Percentiles rank a stretch among this genome's conserved stretches.
phyloP scores from a whole-genome alignment of 2,113 vertebrate genomes.

The Embiotoca jacksoni region DNA sequence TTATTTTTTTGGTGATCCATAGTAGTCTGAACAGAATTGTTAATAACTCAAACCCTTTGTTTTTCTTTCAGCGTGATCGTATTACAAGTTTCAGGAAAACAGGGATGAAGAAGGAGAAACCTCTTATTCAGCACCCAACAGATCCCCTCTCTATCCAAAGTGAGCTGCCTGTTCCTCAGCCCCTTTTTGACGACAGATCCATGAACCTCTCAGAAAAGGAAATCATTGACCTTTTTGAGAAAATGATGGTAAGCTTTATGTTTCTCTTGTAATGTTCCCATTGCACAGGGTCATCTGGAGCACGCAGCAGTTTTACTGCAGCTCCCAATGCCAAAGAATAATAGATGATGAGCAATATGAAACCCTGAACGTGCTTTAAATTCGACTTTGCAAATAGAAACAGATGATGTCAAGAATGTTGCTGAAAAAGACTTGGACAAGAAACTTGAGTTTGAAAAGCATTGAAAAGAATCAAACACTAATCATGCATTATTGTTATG shows the following conservation, averaged over 20 bases:
- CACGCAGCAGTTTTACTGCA: slow-evolving; percentile 27
- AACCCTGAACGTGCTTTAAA: slow-evolving; percentile 29
- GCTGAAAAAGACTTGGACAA: background rate
- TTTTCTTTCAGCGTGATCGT: slow-evolving; percentile 92
- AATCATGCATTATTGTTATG: slow-evolving; percentile 22
- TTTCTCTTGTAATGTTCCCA: slow-evolving; percentile 7
- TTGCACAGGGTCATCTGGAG: background rate
- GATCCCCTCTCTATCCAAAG: slow-evolving; percentile 87
- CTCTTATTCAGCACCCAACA: slow-evolving; percentile 93
- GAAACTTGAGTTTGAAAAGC: slow-evolving; percentile 6
- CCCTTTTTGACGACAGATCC: slow-evolving; percentile 92
- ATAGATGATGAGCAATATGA: slow-evolving; percentile 10
- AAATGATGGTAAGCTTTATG: slow-evolving; percentile 95
- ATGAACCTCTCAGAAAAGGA: slow-evolving; percentile 97
- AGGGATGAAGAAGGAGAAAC: slow-evolving; percentile 93
- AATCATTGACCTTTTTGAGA: slow-evolving; percentile 97
- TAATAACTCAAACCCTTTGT: slow-evolving; percentile 54
- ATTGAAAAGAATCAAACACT: background rate
- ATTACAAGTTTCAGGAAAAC: slow-evolving; percentile 96
- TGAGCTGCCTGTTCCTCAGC: slow-evolving; percentile 92
- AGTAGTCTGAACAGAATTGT: background rate
- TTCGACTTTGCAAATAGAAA: background rate
- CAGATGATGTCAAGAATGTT: background rate
- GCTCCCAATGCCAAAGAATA: slow-evolving; percentile 11
- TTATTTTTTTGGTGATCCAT: too few relatives aligned